Conservation (phyloP, 2,888 invertebrate species). For the Acleris holmiana region DNA sequence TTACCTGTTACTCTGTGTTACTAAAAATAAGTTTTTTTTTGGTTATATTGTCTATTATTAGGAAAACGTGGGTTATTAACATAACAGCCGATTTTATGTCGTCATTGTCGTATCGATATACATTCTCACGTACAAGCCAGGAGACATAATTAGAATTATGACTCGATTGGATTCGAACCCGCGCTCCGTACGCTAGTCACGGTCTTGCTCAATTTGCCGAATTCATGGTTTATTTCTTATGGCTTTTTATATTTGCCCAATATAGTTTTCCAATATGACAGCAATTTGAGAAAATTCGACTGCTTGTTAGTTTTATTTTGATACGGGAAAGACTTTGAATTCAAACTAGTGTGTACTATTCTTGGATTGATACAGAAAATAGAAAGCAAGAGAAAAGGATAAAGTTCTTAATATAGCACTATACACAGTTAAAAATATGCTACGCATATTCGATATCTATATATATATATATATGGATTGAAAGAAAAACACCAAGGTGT, state of each 20-base stretch:
- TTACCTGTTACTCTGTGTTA: too few relatives aligned
- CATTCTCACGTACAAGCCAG: conserved; percentile 24
- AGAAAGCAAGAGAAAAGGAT: too few relatives aligned
- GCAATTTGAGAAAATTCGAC: background rate
- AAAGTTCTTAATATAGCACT: too few relatives aligned
- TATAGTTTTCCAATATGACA: conserved; percentile 22
- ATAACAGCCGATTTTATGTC: background rate
- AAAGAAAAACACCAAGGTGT: too few relatives aligned
- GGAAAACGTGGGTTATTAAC: background rate
- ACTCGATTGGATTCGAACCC: conserved; percentile 16
- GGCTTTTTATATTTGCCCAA: conserved; percentile 19
- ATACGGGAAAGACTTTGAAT: too few relatives aligned
- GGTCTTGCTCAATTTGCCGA: conserved; percentile 28
- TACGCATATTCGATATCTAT: too few relatives aligned
- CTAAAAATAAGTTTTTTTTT: too few relatives aligned
- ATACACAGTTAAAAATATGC: too few relatives aligned
- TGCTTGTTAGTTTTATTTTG: background rate
- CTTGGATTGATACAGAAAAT: too few relatives aligned
- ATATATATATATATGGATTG: too few relatives aligned
- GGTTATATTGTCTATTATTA: background rate
- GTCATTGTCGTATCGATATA: conserved; percentile 15
- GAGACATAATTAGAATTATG: conserved; percentile 32
- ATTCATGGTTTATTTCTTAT: conserved; percentile 20
- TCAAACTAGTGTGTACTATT: too few relatives aligned
- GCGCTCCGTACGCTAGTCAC: conserved; percentile 23